These are phyloP conservation scores for Lophius americanus DNA, from an alignment of 2,797 vertebrate species.

Conservation along the genomic window DNA sequence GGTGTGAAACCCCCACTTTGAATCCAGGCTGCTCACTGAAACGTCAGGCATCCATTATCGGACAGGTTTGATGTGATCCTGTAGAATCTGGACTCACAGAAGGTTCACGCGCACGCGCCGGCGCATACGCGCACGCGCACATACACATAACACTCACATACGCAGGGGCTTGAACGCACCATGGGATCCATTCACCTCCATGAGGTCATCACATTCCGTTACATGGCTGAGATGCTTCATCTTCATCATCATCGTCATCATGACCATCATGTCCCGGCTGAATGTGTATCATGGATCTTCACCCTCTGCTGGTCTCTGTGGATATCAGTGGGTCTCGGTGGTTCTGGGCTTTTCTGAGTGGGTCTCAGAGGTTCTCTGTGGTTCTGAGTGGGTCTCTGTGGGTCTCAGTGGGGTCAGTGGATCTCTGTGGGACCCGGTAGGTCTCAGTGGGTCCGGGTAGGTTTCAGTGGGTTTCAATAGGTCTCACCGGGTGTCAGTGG, in stretches of 20 bases:
- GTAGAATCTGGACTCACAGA: background rate
- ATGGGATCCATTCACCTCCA: background rate
- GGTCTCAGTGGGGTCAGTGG: too few relatives aligned
- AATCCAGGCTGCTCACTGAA: constrained; percentile 43
- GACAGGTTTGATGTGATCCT: constrained; percentile 3
- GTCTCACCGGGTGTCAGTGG: too few relatives aligned
- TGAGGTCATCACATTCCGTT: constrained; percentile 37
- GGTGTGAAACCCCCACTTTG: constrained; percentile 19
- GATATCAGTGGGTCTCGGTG: too few relatives aligned
- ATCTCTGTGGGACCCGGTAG: too few relatives aligned
- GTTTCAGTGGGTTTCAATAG: too few relatives aligned
- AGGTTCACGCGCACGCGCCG: background rate
- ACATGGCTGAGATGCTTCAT: constrained; percentile 13
- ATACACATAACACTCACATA: too few relatives aligned
- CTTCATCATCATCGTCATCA: constrained; percentile 1
- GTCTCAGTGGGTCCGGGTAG: too few relatives aligned
- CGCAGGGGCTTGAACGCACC: background rate
- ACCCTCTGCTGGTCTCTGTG: too few relatives aligned
- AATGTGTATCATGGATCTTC: too few relatives aligned
- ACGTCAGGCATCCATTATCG: constrained; percentile 40
- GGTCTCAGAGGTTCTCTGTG: too few relatives aligned
- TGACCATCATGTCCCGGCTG: background rate
- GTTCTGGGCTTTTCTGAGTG: too few relatives aligned
- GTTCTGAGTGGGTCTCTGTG: too few relatives aligned
- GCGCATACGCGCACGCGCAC: background rate